Evolutionary conservation across 1,140 invertebrate species (phyloP).

Genomic region (Galendromus occidentalis): DNA sequence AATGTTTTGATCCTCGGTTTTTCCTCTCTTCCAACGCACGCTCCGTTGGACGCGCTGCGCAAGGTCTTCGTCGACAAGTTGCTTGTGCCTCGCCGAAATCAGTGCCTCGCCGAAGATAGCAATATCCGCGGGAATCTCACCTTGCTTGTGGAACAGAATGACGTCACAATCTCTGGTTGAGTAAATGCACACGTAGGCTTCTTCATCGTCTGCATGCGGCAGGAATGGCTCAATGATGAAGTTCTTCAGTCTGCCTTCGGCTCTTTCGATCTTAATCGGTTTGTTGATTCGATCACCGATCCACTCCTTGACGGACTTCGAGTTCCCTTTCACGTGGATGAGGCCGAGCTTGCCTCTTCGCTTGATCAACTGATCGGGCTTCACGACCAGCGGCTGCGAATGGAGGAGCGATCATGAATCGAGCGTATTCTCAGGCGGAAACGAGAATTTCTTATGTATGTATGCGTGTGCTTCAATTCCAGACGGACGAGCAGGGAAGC

Average conservation of each 20-base stretch:
- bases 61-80: too few species aligned
- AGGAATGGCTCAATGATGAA: conserved; percentile 97
- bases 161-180: conserved; percentile 77
- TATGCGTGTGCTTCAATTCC: too few species aligned
- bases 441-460: too few species aligned
- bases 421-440: too few species aligned
- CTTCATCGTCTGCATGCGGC: conserved; percentile 70
- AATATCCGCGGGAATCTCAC: background rate
- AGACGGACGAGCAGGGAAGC: background rate
- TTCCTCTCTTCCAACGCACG: too few species aligned
- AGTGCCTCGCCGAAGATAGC: too few species aligned
- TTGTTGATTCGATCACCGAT: conserved; percentile 63
- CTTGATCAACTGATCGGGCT: conserved; percentile 97
- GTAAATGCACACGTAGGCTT: conserved; percentile 93
- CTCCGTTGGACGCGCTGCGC: too few species aligned
- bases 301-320: conserved; percentile 61
- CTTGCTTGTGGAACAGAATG: conserved; percentile 85
- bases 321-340: conserved; percentile 77
- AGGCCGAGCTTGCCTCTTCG: conserved; percentile 86
- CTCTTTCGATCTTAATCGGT: conserved; percentile 63
- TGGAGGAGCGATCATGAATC: too few species aligned
- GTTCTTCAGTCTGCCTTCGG: conserved; percentile 62
- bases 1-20: too few species aligned
- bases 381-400: conserved; percentile 66
- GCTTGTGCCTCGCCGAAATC: too few species aligned